These are phyloP conservation scores for Drosophila paramelanica DNA, from an alignment of 2,888 invertebrate genomes.

Conservation along the genomic window DNA sequence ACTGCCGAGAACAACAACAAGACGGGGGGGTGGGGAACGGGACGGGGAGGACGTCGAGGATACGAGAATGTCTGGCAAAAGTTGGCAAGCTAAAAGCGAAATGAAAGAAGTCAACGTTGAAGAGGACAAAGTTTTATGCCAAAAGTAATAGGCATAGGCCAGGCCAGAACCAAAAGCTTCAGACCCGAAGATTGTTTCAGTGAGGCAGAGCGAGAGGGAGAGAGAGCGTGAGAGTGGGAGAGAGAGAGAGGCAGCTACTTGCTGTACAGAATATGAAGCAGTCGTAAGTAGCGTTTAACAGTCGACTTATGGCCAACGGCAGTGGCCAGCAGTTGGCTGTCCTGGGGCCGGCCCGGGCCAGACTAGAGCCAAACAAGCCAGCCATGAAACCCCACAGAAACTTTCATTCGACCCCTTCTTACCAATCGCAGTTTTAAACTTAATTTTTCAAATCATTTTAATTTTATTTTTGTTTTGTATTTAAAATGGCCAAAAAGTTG, in stretches of 20 bases:
- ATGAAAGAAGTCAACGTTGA: conserved; percentile 70
- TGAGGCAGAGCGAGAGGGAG: background rate
- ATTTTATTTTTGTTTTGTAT: conserved; percentile 4
- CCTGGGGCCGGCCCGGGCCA: conserved; percentile 27
- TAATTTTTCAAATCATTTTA: conserved; percentile 16
- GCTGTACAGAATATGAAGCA: conserved; percentile 55
- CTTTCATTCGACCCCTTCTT: conserved; percentile 27
- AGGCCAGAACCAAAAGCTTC: conserved; percentile 12
- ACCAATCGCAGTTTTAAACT: background rate
- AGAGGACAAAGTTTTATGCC: conserved; percentile 78
- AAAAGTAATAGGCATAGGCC: conserved; percentile 77
- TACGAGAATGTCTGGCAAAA: conserved; percentile 61
- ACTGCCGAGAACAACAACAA: conserved; percentile 23
- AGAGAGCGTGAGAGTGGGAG: background rate
- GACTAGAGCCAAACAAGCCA: conserved; percentile 54
- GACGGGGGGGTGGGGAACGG: background rate
- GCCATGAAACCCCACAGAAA: conserved; percentile 66
- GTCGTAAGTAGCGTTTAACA: conserved; percentile 76
- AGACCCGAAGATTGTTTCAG: conserved; percentile 6
- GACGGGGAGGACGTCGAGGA: conserved; percentile 12
- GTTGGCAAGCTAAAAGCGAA: conserved; percentile 58
- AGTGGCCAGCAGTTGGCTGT: conserved; percentile 45
- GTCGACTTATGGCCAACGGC: conserved; percentile 73
- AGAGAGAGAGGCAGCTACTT: background rate
- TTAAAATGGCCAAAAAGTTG: background rate